Base-by-base conservation (phyloP, 2,797 vertebrate species). In the Meda fulgida region DNA sequence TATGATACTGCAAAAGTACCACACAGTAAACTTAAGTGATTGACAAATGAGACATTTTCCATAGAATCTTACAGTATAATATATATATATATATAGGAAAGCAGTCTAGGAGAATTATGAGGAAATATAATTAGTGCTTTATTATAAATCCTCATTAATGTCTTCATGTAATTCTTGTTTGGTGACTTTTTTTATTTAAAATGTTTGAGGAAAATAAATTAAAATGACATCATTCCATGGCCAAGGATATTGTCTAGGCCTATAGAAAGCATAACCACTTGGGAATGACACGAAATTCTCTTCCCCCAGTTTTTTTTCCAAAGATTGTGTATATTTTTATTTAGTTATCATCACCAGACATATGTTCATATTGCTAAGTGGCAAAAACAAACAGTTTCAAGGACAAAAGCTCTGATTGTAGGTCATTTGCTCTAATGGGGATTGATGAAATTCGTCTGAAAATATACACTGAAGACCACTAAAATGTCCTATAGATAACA, bases 401-500 rank as follows among this genome's bases (percentile, higher is more conserved):
- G 83, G 72, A 78, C 79, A 82, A 38, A 71, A 26, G 11, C 36
- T 67, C 21, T 87, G 67, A 85, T 80, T 88, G 87, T 82, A 75
- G 58, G 73, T 79, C 66, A 63, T 79, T 79, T 58, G 55, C 65
- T 79, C 66, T 79, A 55, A 75, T 67, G 66, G 58, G 80, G 67
- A 79, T 60, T 73, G 67, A 79, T 83, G 75, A 85, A 85, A 83
- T 66, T 29, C 40, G 36, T 76, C 67, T 78, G 63, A 82, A 88
- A 85, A 85, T 70, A 60, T 79, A 69, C 60, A 81, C 69, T 79
- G 80, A 85, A 85, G 72, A 84, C 83, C 86, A 76, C 84, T 81
- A 81, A 81, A 79, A 85, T 67, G 67, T 86, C 65, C 71, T 79
- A 67, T 65, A 82, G 82, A 84, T 86, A 86, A 84, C 84, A 85